Evolutionary conservation across 2,888 invertebrate genomes (phyloP).

Genomic region (Mesorhabditis belari): DNA sequence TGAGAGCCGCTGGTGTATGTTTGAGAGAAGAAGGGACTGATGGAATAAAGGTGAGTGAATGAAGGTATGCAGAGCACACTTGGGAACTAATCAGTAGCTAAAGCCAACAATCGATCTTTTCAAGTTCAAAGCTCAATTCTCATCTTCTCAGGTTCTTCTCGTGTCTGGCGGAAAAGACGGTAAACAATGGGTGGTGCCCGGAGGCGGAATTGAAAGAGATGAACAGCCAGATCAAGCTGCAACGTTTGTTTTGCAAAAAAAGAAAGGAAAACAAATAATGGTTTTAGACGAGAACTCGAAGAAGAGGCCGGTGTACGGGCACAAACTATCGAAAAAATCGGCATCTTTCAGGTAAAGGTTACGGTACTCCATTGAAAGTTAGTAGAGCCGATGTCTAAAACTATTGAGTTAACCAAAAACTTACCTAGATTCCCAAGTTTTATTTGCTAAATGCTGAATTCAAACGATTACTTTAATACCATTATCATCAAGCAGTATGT

Average conservation of each 20-base stretch:
- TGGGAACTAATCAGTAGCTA: too few species aligned
- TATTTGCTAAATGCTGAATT: too few species aligned
- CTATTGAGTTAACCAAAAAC: too few species aligned
- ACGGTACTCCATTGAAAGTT: background rate
- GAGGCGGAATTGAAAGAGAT: slow-evolving; percentile 84
- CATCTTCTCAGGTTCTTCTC: slow-evolving; percentile 23
- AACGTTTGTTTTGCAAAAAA: background rate
- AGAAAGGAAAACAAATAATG: background rate
- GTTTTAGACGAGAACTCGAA: slow-evolving; percentile 77
- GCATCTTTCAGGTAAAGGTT: slow-evolving; percentile 77
- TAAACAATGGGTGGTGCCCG: slow-evolving; percentile 77
- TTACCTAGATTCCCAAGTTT: too few species aligned
- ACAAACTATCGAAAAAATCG: slow-evolving; percentile 77
- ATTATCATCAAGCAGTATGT: slow-evolving; percentile 1
- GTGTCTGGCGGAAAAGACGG: slow-evolving; percentile 41
- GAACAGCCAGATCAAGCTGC: slow-evolving; percentile 86
- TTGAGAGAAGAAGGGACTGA: slow-evolving; percentile 6
- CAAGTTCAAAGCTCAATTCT: slow-evolving; percentile 1
- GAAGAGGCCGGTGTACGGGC: slow-evolving; percentile 95
- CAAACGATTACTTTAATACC: background rate
- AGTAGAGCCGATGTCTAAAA: background rate
- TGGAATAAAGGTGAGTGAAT: too few species aligned
- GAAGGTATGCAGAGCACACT: too few species aligned
- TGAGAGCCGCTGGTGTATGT: slow-evolving; percentile 39
- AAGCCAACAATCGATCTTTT: background rate